These are phyloP conservation scores for Lepus americanus DNA, from an alignment of 2,113 vertebrate genomes.

Conservation along the genomic window DNA sequence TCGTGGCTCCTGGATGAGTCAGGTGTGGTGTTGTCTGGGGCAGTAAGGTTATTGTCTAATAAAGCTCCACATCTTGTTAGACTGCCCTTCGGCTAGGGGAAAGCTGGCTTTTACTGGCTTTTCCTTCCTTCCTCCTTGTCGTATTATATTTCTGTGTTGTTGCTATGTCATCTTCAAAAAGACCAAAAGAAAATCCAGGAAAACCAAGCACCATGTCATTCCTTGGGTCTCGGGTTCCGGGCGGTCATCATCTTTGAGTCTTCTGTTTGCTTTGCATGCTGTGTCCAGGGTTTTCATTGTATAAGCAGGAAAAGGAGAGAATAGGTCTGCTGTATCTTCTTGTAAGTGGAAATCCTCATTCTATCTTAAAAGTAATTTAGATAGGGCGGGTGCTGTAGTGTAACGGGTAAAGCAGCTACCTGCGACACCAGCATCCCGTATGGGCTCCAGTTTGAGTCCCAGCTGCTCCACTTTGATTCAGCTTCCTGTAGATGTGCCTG, in stretches of 20 bases:
- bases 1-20: neutral
- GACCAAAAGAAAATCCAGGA: neutral
- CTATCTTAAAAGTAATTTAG: too few species aligned
- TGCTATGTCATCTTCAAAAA: neutral
- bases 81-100: neutral
- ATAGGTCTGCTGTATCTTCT: neutral
- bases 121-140: neutral
- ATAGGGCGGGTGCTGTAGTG: too few species aligned
- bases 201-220: neutral
- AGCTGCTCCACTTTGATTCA: too few species aligned
- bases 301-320: neutral
- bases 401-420: too few species aligned
- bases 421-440: too few species aligned
- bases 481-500: too few species aligned
- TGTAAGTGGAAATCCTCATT: neutral
- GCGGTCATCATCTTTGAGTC: neutral
- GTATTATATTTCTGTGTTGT: neutral
- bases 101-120: neutral
- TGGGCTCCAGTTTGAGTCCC: too few species aligned
- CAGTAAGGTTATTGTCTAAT: neutral
- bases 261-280: slow-evolving; percentile 1
- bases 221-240: neutral
- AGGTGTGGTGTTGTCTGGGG: neutral
- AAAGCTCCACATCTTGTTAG: neutral
- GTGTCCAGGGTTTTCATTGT: neutral